phyloP scores from a whole-genome alignment of 37 sponge, comb jelly and placozoan species.

The Dysidea cf. avara region DNA sequence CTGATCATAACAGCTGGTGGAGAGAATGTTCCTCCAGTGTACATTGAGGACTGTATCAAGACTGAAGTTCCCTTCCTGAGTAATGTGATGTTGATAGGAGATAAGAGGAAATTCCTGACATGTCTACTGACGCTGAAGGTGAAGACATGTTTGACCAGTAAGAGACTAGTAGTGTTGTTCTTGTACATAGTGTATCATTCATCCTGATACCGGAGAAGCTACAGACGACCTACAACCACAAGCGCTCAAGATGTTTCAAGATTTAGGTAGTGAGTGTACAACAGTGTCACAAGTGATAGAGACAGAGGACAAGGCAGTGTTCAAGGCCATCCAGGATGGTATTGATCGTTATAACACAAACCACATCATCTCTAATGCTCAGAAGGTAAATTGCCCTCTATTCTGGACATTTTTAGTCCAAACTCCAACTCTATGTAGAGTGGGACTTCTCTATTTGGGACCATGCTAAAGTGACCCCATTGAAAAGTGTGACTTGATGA shows the following conservation, averaged over 20 bases:
- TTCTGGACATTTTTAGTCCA: too few species aligned
- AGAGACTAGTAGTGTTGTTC: not conserved
- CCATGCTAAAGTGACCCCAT: too few species aligned
- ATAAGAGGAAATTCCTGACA: constrained; percentile 59
- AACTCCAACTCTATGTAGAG: too few species aligned
- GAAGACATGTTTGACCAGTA: not conserved
- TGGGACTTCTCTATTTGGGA: too few species aligned
- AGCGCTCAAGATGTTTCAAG: constrained; percentile 16
- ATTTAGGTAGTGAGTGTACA: constrained; percentile 44
- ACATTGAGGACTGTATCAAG: constrained; percentile 66
- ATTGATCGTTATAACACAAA: constrained; percentile 69
- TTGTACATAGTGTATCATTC: constrained; percentile 68
- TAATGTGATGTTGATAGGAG: constrained; percentile 73
- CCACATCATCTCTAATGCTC: constrained; percentile 67
- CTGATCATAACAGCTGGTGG: constrained; percentile 88
- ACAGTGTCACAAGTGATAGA: constrained; percentile 77
- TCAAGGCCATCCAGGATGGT: constrained; percentile 72
- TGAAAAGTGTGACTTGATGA: too few species aligned
- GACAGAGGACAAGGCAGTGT: constrained; percentile 56
- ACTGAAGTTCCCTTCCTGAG: constrained; percentile 60
- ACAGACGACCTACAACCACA: constrained; percentile 53
- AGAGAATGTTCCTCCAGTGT: constrained; percentile 84
- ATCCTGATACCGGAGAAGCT: constrained; percentile 70
- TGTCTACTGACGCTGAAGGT: constrained; percentile 69
- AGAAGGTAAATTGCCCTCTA: constrained; percentile 44